Evolutionary conservation across 2,797 vertebrate species (phyloP).

Genomic region (Pogonophryne albipinna): DNA sequence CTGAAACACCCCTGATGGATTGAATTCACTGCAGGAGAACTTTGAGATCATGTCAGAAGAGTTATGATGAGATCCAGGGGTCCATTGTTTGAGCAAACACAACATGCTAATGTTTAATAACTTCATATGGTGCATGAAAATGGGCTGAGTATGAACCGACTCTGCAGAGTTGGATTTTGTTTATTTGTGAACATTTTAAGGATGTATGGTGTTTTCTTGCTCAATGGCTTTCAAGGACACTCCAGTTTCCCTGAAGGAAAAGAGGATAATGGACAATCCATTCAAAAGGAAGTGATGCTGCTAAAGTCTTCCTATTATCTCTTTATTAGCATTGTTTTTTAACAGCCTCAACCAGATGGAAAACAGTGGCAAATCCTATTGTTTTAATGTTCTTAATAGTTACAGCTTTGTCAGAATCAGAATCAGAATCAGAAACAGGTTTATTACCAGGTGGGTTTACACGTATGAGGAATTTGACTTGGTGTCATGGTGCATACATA

Average conservation of each 20-base stretch:
- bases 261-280: not conserved
- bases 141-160: not conserved
- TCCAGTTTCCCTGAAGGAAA: not conserved
- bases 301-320: not conserved
- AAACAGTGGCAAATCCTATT: no score
- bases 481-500: no score
- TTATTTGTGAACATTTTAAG: not conserved
- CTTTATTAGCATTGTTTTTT: not conserved
- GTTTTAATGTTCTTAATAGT: not conserved
- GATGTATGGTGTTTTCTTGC: not conserved
- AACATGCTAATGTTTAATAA: not conserved
- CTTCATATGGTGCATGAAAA: not conserved
- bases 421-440: no score
- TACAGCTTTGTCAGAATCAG: no score
- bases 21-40: constrained; percentile 10
- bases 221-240: not conserved
- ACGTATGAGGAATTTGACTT: not conserved
- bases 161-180: not conserved
- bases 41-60: constrained; percentile 10
- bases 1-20: not conserved
- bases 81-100: not conserved
- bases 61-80: not conserved
- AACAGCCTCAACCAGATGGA: not conserved
- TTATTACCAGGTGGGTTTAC: no score
- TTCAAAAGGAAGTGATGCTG: not conserved